Evolutionary conservation across 2,113 vertebrate genomes (phyloP), one percentile per base, ranked within the genome.

Genomic region (Nesoenas mayeri): DNA sequence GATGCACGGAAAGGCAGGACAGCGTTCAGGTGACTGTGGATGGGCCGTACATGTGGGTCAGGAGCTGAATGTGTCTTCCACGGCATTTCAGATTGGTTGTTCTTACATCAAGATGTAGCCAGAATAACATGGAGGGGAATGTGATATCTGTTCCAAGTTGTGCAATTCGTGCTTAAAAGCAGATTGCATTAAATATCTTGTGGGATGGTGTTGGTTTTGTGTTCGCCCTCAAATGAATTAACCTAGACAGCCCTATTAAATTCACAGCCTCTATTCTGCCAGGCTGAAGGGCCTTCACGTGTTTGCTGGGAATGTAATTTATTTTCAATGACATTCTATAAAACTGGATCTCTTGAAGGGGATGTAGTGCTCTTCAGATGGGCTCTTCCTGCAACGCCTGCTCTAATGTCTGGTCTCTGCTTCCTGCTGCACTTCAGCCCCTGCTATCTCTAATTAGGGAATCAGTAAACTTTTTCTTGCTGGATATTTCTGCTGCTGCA

Each of bases 351-450:
- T 79, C 53, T 85, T 74, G 57, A 71, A 91, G 89, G 36, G n/a
- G 32, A n/a, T 65, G 38, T 50, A 85, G 75, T 72, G 67, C 85
- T 85, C 51, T 90, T 89, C 85, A 93, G 65, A 70, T 62, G 11
- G 70, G 42, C 88, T 82, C 18, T 89, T 93, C 85, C 74, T 88
- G 36, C 74, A 74, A n/a, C 0, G 13, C 81, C 79, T 50, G 22
- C 60, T 91, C 36, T 61, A 69, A 44, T 19, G 56, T 81, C 65
- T 88, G 53, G 36, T 74, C 62, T 64, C 57, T 40, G 48, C 85
- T 93, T 90, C 91, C 91, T 93, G 91, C 79, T 29, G 81, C 84
- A 60, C 72, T 56, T 93, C 70, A 85, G 74, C 79, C 53, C 61
- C 61, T 82, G 84, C 26, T 71, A 8, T 79, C 82, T 82, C 66